Evolutionary conservation across 2,797 vertebrate species (phyloP), one percentile per base, ranked within the genome.

Genomic region (Mus minutoides): DNA sequence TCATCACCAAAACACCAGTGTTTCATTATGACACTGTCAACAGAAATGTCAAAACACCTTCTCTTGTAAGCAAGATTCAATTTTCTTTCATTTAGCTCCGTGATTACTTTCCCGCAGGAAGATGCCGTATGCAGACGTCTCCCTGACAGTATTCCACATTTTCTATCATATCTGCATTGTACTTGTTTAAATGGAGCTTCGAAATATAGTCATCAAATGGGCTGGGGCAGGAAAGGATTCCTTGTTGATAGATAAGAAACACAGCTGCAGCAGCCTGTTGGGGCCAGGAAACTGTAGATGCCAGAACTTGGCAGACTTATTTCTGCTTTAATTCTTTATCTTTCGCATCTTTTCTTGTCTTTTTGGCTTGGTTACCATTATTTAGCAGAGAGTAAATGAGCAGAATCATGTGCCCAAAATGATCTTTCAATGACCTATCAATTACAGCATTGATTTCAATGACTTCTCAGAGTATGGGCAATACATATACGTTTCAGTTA

Each of bases 41-140:
- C 78, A 88, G 87, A 94, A 90, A 94, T 88, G 95, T 97, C 97
- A 98, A 82, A 97, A 97, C 17, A 46, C 14, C 67, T 96, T 83
- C 37, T 84, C 1, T 0, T 3, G 95, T 87, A 96, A 96, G 93
- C 64, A 87, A 96, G 91, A 85, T 64, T 86, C 88, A 94, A 96
- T 97, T 97, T 97, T 88, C 92, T 96, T 97, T 76, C 91, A 98
- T 97, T 98, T 97, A 96, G 82, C 86, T 93, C 77, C 73, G 93
- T 56, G 60, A 60, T 90, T 94, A 75, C 40, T 97, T 98, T 98
- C 94, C 62, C 62, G 29, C 71, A 79, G 78, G 77, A 92, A 71
- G 96, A 96, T 71, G 40, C 80, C 92, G 16, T 34, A 40, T 4
- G 24, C 43, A 92, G 85, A 62, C 88, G 88, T 92, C 87, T 34